Base-by-base conservation (phyloP, 2,888 invertebrate genomes). In the Caenorhabditis sp. region DNA sequence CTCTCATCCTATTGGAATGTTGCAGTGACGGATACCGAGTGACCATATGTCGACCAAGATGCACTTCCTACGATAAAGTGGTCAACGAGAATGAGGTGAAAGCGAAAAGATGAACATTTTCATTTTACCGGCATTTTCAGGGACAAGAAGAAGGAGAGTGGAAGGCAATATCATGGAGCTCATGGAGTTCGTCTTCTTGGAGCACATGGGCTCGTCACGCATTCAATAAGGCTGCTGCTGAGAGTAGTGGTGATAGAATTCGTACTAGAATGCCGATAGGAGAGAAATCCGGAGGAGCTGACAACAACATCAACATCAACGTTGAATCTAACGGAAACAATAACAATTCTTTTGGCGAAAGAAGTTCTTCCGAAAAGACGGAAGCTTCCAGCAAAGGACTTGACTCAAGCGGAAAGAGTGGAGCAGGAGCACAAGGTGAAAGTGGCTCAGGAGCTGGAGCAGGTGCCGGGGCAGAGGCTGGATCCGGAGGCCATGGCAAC, bases 1-100 rank as follows among this genome's bases (percentile, higher is more conserved):
- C 24, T 58, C 47, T 13, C 58, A 18, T 62, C n/a, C 61, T 62
- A 62, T 26, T 32, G 55, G 68, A 74, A 72, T 74, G 60, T 85
- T 90, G 71, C 77, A 91, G 91, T 1, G 89, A 89, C 40, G 91
- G 91, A 50, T 91, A 90, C 74, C 88, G 89, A 51, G 90, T 91
- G 50, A 91, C 90, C 18, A 91, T 91, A 72, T 91, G 91, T 77
- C 88, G 91, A 8, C 91, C 91, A 6, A 82, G 89, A 58, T 91
- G 91, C 68, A 84, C 80, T 51, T 79, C 88, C 5, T 70, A 77
- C 44, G 77, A 79, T 60, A 62, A 68, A 40, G 70, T 67, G 61
- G 67, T 40, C 74, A 74, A 40, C 37, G 78, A 77, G 18, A 60
- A 68, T 55, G 61, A 69, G 61, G 72, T 22, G 65, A 18, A 28